Percentiles rank a stretch among this genome's conserved stretches.
Evolutionary conservation across 2,888 invertebrate species (phyloP).

Genomic region (Cephus nigrinus): DNA sequence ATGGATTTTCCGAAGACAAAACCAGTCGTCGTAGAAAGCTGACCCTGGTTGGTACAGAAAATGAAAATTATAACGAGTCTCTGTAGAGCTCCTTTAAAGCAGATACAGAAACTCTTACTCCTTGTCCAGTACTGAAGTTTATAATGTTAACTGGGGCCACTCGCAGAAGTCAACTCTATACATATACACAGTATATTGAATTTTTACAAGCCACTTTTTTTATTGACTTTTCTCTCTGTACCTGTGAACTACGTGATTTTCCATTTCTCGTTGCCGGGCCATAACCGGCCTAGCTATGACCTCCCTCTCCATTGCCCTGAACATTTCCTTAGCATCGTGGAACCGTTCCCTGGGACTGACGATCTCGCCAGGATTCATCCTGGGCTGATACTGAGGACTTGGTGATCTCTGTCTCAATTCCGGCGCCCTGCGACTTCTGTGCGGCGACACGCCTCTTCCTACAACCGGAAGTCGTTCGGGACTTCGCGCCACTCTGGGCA

Average conservation of each 20-base stretch:
- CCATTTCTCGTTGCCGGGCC: slow-evolving; percentile 28
- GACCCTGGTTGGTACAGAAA: slow-evolving; percentile 77
- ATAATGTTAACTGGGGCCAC: background rate
- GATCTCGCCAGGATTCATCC: slow-evolving; percentile 62
- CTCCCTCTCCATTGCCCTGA: slow-evolving; percentile 81
- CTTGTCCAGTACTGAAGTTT: background rate
- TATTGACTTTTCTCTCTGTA: slow-evolving; percentile 12
- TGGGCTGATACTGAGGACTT: slow-evolving; percentile 66
- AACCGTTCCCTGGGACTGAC: slow-evolving; percentile 79
- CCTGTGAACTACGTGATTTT: slow-evolving; percentile 49
- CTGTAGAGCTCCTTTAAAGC: background rate
- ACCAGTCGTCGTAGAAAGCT: background rate
- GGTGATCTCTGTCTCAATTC: slow-evolving; percentile 66
- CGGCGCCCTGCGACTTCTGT: slow-evolving; percentile 66
- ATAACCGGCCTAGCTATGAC: slow-evolving; percentile 53
- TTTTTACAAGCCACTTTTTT: background rate
- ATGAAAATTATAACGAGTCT: slow-evolving; percentile 3
- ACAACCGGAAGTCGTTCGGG: slow-evolving; percentile 50
- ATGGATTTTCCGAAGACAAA: background rate
- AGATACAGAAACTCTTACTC: background rate
- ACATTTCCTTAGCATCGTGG: slow-evolving; percentile 88
- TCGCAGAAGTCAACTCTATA: background rate
- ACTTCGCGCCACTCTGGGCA: slow-evolving; percentile 58
- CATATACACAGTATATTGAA: background rate
- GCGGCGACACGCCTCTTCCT: slow-evolving; percentile 49